phyloP scores from a whole-genome alignment of 2,797 vertebrate genomes.

The Thunnus albacares region DNA sequence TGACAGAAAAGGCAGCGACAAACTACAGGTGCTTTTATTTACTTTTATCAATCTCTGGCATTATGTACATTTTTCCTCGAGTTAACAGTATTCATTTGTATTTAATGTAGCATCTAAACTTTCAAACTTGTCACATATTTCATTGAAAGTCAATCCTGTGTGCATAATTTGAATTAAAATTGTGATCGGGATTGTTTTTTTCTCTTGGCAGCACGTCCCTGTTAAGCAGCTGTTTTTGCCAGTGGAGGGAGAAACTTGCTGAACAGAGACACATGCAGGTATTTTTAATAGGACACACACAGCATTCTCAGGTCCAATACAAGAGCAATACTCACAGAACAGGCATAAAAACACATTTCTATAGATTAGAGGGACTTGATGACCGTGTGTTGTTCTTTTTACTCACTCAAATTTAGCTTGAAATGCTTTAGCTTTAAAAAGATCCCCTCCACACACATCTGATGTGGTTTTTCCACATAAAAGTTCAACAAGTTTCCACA shows the following conservation, averaged over 20 bases:
- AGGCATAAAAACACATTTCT: not conserved
- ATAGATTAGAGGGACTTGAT: not conserved
- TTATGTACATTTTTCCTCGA: not conserved
- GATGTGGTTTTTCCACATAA: too few relatives aligned
- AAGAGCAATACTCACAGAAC: not conserved
- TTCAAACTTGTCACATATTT: conserved; percentile 7
- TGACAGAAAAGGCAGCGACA: conserved; percentile 71
- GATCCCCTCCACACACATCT: too few relatives aligned
- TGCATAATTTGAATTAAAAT: not conserved
- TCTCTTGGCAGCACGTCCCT: conserved; percentile 76
- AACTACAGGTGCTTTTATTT: conserved; percentile 84
- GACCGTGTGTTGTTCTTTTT: not conserved
- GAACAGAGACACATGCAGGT: conserved; percentile 81
- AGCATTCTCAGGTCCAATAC: not conserved
- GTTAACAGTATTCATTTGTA: not conserved
- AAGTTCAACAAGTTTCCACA: too few relatives aligned
- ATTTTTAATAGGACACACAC: conserved; percentile 7
- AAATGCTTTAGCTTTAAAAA: too few relatives aligned
- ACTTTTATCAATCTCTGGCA: not conserved
- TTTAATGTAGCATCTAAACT: not conserved
- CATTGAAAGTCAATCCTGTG: not conserved
- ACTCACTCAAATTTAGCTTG: not conserved
- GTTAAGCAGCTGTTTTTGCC: conserved; percentile 72
- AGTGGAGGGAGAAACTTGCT: conserved; percentile 79
- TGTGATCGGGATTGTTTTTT: conserved; percentile 4